Conservation (phyloP, 1,140 invertebrate genomes). For the Drosophila sulfurigaster region DNA sequence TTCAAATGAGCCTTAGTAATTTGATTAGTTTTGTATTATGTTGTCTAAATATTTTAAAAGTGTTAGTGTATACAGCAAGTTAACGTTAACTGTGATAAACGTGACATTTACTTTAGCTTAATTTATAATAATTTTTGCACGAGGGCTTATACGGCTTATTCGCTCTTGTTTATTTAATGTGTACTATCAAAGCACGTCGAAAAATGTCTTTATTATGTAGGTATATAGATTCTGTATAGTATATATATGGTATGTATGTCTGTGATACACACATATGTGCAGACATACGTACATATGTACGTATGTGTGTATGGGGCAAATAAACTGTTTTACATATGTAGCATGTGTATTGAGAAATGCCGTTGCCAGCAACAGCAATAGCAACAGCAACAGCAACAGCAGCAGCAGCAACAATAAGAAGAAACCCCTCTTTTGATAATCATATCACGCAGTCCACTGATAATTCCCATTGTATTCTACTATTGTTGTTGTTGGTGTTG, state of each 20-base stretch:
- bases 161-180: constrained; percentile 30
- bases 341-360: constrained; percentile 66
- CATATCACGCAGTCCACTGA: constrained; percentile 81
- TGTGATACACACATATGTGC: constrained; percentile 1
- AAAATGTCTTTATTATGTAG: constrained; percentile 41
- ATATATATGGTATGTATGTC: constrained; percentile 8
- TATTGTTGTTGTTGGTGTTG: constrained; percentile 50
- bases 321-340: constrained; percentile 55
- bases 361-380: constrained; percentile 54
- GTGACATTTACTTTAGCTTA: constrained; percentile 34
- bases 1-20: not conserved
- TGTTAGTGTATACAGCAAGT: constrained; percentile 10
- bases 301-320: constrained; percentile 32
- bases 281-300: not conserved
- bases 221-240: constrained; percentile 11
- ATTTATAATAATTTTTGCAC: constrained; percentile 34
- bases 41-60: not conserved
- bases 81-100: constrained; percentile 22
- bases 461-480: constrained; percentile 78
- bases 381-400: constrained; percentile 14
- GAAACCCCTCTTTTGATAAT: constrained; percentile 74
- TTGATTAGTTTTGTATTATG: not conserved
- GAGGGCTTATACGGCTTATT: constrained; percentile 20
- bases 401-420: constrained; percentile 52
- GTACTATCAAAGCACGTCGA: constrained; percentile 43